Evolutionary conservation across 2,797 vertebrate genomes (phyloP).

Genomic region (Natrix natrix): DNA sequence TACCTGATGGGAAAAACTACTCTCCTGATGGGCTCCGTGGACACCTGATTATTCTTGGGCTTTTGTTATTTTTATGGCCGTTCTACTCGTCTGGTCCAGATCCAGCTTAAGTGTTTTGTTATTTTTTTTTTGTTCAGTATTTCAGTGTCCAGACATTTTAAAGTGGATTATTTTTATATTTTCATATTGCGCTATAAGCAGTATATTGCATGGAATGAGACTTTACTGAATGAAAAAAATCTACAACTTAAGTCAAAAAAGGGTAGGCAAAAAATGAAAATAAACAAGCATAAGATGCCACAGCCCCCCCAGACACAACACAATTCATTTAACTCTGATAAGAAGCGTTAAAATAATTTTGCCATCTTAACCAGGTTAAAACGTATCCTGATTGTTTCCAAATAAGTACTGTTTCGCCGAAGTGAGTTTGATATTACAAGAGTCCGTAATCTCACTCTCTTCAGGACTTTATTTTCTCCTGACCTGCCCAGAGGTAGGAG

Average conservation of each 20-base stretch:
- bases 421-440: constrained; percentile 74
- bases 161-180: background rate
- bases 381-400: constrained; percentile 93
- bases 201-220: background rate
- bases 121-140: background rate
- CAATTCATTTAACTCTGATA: background rate
- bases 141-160: background rate
- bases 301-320: background rate
- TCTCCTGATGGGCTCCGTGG: background rate
- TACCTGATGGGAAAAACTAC: background rate
- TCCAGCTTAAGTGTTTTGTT: background rate
- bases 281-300: background rate
- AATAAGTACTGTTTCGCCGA: constrained; percentile 92
- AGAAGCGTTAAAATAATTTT: background rate
- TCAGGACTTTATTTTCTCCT: constrained; percentile 78
- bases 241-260: background rate
- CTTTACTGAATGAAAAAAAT: background rate
- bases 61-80: background rate
- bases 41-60: background rate
- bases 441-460: constrained; percentile 81
- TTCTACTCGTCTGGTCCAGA: background rate
- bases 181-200: background rate
- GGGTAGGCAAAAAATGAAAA: background rate
- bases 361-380: constrained; percentile 86
- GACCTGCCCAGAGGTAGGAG: constrained; percentile 60